phyloP scores from a whole-genome alignment of 2,888 invertebrate species.

The Parascotia fuliginaria region DNA sequence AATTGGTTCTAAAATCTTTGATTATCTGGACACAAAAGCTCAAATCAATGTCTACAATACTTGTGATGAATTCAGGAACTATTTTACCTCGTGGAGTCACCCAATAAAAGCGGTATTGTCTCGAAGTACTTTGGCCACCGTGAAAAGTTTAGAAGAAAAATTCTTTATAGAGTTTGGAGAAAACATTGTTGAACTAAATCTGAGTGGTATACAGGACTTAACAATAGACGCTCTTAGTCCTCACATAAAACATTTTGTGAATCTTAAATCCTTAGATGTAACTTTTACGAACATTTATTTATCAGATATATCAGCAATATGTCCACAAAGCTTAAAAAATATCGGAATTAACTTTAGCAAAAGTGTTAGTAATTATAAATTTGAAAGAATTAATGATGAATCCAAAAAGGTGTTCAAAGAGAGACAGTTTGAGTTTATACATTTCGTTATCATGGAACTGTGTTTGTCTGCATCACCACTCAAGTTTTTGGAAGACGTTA shows the following conservation, averaged over 20 bases:
- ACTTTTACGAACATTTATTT: constrained; percentile 55
- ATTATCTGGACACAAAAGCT: constrained; percentile 39
- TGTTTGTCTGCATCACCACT: constrained; percentile 45
- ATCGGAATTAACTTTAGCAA: constrained; percentile 55
- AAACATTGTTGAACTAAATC: constrained; percentile 45
- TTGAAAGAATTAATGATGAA: constrained; percentile 33
- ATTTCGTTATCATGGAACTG: constrained; percentile 53
- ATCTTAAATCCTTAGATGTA: constrained; percentile 50
- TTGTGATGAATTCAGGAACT: constrained; percentile 38
- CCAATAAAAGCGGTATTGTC: constrained; percentile 44
- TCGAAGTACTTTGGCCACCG: constrained; percentile 43
- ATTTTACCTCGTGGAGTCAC: constrained; percentile 47
- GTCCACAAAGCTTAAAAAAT: constrained; percentile 44
- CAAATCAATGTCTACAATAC: constrained; percentile 45
- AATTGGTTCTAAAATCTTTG: constrained; percentile 43
- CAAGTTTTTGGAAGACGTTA: constrained; percentile 45
- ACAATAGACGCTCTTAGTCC: constrained; percentile 40
- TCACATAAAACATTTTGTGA: constrained; percentile 37
- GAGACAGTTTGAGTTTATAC: constrained; percentile 44
- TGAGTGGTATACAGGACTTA: constrained; percentile 52
- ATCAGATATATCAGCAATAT: constrained; percentile 46
- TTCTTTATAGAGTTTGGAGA: constrained; percentile 42
- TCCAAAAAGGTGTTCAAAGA: constrained; percentile 42
- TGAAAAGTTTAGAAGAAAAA: constrained; percentile 38
- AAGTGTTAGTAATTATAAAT: constrained; percentile 31